These are phyloP conservation scores for Notolabrus celidotus DNA, from an alignment of 2,797 vertebrate species.

Conservation along the genomic window DNA sequence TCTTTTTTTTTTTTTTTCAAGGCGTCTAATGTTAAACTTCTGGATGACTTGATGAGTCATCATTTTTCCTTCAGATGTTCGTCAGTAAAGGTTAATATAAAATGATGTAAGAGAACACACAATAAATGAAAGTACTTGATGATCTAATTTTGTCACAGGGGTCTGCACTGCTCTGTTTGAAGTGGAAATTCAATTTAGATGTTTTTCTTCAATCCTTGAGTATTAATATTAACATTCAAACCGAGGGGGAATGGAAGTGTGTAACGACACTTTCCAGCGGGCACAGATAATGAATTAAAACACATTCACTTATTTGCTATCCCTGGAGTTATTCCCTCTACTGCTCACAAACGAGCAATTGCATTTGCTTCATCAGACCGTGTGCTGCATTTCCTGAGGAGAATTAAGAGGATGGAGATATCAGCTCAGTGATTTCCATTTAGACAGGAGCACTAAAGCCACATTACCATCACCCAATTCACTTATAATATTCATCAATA, in stretches of 20 bases:
- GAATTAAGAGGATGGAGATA: not conserved
- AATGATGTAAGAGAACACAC: conserved; percentile 2
- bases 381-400: not conserved
- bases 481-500: too few species aligned
- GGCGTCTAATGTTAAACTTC: conserved; percentile 34
- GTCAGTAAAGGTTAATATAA: conserved; percentile 10
- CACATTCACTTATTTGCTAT: conserved; percentile 10
- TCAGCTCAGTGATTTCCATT: not conserved
- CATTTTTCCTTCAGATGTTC: not conserved
- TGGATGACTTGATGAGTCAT: conserved; percentile 35
- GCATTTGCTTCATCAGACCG: not conserved
- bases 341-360: conserved; percentile 34
- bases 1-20: conserved; percentile 24
- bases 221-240: conserved; percentile 39
- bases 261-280: conserved; percentile 6
- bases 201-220: not conserved
- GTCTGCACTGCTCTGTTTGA: not conserved
- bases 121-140: conserved; percentile 8
- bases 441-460: too few species aligned
- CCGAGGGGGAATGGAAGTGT: conserved; percentile 8
- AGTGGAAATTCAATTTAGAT: conserved; percentile 22
- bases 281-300: conserved; percentile 29
- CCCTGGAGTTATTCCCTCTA: conserved; percentile 5
- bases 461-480: too few species aligned
- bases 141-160: conserved; percentile 3